Evolutionary conservation across 2,113 vertebrate genomes (phyloP), one percentile per base, ranked within the genome.

Genomic region (Pelobates fuscus): DNA sequence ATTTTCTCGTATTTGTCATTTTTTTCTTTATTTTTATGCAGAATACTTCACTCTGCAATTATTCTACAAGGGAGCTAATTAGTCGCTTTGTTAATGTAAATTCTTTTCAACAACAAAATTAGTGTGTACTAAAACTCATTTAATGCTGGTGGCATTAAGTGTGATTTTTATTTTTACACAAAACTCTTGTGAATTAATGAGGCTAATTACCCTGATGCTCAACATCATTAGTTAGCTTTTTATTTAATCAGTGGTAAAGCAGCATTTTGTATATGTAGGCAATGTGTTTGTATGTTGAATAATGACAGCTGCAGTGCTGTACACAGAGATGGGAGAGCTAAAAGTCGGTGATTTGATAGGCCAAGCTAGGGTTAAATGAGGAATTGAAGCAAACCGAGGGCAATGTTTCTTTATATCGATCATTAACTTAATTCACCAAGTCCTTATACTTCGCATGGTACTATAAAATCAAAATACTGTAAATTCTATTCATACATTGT

Each of bases 1-100:
- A 49, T 49, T 49, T 49, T 17, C 11, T 14, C 44, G 44, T 4
- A 17, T 49, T 18, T 49, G 17, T 8, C 44, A 24, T 15, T 58
- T 30, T 30, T 24, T 68, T 46, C 66, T 30, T 24, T n/a, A 52
- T 54, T 58, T 55, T 27, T 17, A 24, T 68, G 66, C 49, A 1
- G 27, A 44, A 21, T 32, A n/a, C 41, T 59, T 18, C 18, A 27
- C 32, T 59, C 71, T 73, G 41, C 60, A 73, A 73, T 73, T 65
- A 73, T 15, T 37, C 59, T 66, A 66, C 64, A 66, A 57, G 62
- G 46, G 71, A 57, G 29, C 49, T 74, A 74, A 74, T 74, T 66
- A 58, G 71, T 74, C 71, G 58, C 61, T 74, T 66, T 65, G 71
- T 60, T 74, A 74, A 74, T 74, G 71, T 65, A 58, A 74, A 74